Evolutionary conservation across 2,797 vertebrate genomes (phyloP).

Genomic region (Dallia pectoralis): DNA sequence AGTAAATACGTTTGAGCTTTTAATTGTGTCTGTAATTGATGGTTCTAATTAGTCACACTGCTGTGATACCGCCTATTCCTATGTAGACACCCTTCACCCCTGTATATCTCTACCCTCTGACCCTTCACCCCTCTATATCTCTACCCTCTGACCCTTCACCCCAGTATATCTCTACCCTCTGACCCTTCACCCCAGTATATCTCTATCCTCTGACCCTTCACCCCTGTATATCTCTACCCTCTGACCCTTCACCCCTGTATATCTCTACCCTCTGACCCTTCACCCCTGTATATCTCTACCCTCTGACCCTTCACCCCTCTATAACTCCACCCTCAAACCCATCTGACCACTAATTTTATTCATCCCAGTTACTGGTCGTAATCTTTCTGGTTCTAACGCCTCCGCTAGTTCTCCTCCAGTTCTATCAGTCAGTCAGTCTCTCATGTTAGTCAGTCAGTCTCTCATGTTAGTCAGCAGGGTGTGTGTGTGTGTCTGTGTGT

Average conservation of each 20-base stretch:
- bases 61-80: conserved; percentile 53
- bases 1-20: conserved; percentile 72
- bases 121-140: conserved; percentile 55
- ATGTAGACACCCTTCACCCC: conserved; percentile 54
- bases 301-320: conserved; percentile 42
- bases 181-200: no score
- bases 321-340: conserved; percentile 48
- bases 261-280: conserved; percentile 51
- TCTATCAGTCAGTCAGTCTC: background rate
- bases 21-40: conserved; percentile 78
- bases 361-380: no score
- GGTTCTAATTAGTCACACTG: conserved; percentile 68
- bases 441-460: no score
- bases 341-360: background rate
- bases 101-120: no score
- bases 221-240: conserved; percentile 30
- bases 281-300: background rate
- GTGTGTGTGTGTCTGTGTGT: background rate
- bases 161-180: conserved; percentile 35
- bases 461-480: conserved; percentile 1
- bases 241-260: conserved; percentile 42
- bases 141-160: conserved; percentile 13
- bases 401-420: conserved; percentile 15
- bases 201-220: conserved; percentile 44
- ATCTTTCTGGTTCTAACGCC: conserved; percentile 18